Conservation (phyloP, 2,888 invertebrate genomes). For the Hirtodrosophila trivittata region DNA sequence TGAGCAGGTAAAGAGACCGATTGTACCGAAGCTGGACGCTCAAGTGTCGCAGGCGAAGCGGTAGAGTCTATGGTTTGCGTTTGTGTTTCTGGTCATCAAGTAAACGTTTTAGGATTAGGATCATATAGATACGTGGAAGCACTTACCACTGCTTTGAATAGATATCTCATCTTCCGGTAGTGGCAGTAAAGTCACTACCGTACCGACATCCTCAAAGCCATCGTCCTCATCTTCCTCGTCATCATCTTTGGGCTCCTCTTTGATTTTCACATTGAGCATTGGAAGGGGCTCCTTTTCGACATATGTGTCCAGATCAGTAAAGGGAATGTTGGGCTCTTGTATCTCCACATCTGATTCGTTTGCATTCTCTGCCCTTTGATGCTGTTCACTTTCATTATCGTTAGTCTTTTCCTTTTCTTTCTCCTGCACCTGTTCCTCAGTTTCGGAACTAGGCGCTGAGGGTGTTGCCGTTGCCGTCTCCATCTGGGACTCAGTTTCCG, state of each 20-base stretch:
- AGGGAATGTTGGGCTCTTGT: slow-evolving; percentile 84
- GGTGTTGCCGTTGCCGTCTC: slow-evolving; percentile 28
- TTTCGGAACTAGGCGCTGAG: slow-evolving; percentile 1
- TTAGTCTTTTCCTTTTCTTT: slow-evolving; percentile 13
- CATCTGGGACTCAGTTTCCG: slow-evolving; percentile 33
- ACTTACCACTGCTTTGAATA: slow-evolving; percentile 82
- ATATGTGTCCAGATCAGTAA: slow-evolving; percentile 83
- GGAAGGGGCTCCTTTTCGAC: slow-evolving; percentile 79
- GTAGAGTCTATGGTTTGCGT: slow-evolving; percentile 80
- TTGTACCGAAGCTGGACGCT: slow-evolving; percentile 84
- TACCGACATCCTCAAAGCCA: slow-evolving; percentile 84
- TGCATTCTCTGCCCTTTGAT: slow-evolving; percentile 38
- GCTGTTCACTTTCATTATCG: slow-evolving; percentile 13
- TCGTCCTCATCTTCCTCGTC: slow-evolving; percentile 84
- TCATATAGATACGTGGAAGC: neutral
- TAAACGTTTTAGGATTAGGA: neutral
- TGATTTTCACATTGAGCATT: slow-evolving; percentile 86
- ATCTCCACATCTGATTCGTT: slow-evolving; percentile 84
- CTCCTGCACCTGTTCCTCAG: slow-evolving; percentile 5
- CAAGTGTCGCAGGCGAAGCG: slow-evolving; percentile 70
- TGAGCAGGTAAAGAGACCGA: slow-evolving; percentile 60
- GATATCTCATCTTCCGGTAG: slow-evolving; percentile 82
- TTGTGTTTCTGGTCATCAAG: slow-evolving; percentile 70
- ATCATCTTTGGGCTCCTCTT: slow-evolving; percentile 89
- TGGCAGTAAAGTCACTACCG: slow-evolving; percentile 73